Conservation (phyloP, 35 echinoderm and acorn worm genomes). For the Amphiura filiformis region DNA sequence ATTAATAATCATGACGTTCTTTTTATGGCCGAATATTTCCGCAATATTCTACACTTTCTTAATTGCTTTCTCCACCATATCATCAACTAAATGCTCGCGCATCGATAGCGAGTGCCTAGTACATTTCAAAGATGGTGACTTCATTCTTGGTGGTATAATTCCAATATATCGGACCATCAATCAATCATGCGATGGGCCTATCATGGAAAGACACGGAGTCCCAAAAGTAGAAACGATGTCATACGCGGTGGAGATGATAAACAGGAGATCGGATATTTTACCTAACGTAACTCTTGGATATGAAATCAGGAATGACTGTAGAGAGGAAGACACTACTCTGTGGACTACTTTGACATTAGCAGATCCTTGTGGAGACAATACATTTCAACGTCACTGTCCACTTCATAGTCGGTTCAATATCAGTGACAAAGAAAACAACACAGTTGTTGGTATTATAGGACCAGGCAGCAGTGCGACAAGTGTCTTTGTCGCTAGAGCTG, state of each 20-base stretch:
- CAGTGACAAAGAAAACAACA: too few species aligned
- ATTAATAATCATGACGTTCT: too few species aligned
- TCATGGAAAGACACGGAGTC: not conserved
- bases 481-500: not conserved
- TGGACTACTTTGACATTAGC: constrained; percentile 11
- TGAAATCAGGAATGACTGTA: constrained; percentile 36
- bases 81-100: too few species aligned
- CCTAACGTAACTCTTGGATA: constrained; percentile 35
- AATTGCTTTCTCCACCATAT: too few species aligned
- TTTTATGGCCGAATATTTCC: too few species aligned
- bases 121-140: constrained; percentile 9
- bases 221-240: constrained; percentile 31
- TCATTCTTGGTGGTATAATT: constrained; percentile 18
- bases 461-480: not conserved
- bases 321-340: not conserved
- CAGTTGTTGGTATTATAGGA: constrained; percentile 1
- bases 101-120: not conserved
- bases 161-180: not conserved
- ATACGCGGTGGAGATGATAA: constrained; percentile 35
- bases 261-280: constrained; percentile 17
- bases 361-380: not conserved
- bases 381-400: not conserved
- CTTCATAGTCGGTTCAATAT: not conserved
- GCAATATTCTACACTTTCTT: too few species aligned
- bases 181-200: not conserved